Evolutionary conservation across 2,797 vertebrate species (phyloP), one percentile per base, ranked within the genome.

Genomic region (Spatula clypeata): DNA sequence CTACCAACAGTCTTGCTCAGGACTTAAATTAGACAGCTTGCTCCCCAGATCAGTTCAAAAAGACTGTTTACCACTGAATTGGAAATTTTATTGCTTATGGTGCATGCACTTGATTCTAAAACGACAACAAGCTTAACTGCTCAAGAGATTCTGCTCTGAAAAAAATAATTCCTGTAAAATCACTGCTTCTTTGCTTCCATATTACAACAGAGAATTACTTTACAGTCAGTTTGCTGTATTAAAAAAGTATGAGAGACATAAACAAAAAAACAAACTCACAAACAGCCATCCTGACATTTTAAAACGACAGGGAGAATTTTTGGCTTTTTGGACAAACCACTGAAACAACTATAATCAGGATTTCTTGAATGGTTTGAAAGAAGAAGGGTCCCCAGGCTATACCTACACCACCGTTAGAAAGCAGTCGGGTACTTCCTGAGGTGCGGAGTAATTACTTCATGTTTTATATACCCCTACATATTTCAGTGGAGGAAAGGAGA

Each of bases 341-440:
- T 91, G 95, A 96, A 96, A 74, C 73, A 87, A 89, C 38, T 88
- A 89, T 38, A 93, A 77, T 88, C 82, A 91, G 34, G 62, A 93
- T 90, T 92, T 75, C 49, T 91, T 76, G 91, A 69, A 84, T 36
- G n/a, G 36, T 80, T 97, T 88, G 29, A 92, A 92, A 96, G 87
- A 85, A 92, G 34, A 84, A 49, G 53, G 77, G 21, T 45, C 62
- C 45, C 20, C 64, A 79, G 29, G 16, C 58, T 91, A 14, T 67
- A 95, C 70, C 92, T 86, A 88, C 13, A 34, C 90, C 23, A 82
- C 57, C 45, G 9, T 5, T 82, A 76, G 32, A 80, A 95, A 95
- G 79, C 51, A 88, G n/a, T 4, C 31, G 54, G 44, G 13, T 60
- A 70, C 24, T 61, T 91, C 54, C 73, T 55, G 70, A 97, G 72